Evolutionary conservation across 2,797 vertebrate species (phyloP).

Genomic region (Chaunax sp.): DNA sequence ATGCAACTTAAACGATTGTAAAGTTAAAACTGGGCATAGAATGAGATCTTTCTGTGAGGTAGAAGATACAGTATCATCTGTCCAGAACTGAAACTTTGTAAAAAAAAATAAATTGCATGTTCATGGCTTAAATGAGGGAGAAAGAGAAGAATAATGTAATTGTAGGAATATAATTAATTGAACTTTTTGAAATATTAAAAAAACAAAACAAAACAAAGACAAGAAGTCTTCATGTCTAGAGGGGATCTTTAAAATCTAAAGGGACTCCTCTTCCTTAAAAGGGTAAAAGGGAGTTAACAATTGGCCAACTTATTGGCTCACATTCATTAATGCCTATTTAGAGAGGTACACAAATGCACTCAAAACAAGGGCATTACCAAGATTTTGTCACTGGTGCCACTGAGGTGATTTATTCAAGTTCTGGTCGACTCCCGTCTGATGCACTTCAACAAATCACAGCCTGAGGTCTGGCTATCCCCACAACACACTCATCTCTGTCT

Average conservation of each 20-base stretch:
- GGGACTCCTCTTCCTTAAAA: neutral
- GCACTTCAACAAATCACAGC: conserved; percentile 77
- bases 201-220: too few relatives aligned
- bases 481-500: conserved; percentile 65
- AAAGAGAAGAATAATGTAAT: neutral
- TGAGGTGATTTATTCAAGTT: conserved; percentile 77
- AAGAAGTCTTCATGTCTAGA: neutral
- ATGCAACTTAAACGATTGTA: neutral
- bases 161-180: neutral
- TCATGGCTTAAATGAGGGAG: neutral
- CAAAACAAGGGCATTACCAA: conserved; percentile 57
- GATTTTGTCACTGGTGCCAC: conserved; percentile 80
- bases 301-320: conserved; percentile 5
- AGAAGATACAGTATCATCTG: too few relatives aligned
- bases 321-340: conserved; percentile 30
- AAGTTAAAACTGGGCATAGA: too few relatives aligned
- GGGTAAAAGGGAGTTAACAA: conserved; percentile 18
- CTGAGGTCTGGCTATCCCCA: conserved; percentile 68
- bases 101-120: neutral
- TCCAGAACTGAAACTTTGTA: too few relatives aligned
- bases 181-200: neutral
- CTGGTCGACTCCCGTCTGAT: conserved; percentile 80
- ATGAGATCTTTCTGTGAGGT: too few relatives aligned
- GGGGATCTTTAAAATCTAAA: conserved; percentile 10
- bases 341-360: conserved; percentile 16